Base-by-base conservation (phyloP, 2,888 invertebrate species). In the Leucophenga maculata region DNA sequence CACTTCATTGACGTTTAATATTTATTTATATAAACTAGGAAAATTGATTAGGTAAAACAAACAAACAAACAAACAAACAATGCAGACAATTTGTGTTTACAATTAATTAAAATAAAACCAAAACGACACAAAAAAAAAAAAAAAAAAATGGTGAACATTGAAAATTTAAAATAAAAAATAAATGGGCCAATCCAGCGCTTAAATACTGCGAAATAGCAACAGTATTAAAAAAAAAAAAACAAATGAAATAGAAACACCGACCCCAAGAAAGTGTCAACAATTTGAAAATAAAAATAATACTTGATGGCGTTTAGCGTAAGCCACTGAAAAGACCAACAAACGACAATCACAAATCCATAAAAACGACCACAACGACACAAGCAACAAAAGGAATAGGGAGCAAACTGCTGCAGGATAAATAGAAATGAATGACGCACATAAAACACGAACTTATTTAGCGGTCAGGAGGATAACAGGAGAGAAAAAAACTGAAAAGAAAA, bases 321-420 rank as follows among this genome's bases (percentile, higher is more conserved):
- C 22, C n/a, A 64, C 18, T 48, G 62, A 13, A 22, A 64, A 64
- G 62, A 20, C 26, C n/a, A 64, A 48, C 13, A 26, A 64, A 39
- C 48, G 22, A 46, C 62, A 64, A 39, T n/a, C 18, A 64, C 48
- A 64, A 64, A 48, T 22, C 46, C 62, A 48, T 48, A 48, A 64
- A 22, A 64, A 64, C 48, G 46, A 46, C 46, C 48, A 48, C 26
- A 48, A 32, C n/a, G 13, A 32, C 26, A 11, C 6, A 14, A 32
- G 16, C n/a, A 32, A 1, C 55, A 55, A 55, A 55, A 39, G 39
- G 11, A 39, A 39, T 39, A 39, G 39, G 39, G 11, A 39, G 39
- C 26, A 26, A 55, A n/a, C 14, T 31, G 32, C 22, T 13, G 59
- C 59, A 59, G 22, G 32, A 59, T 16, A 32, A 11, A 59, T 31